Conservation (phyloP, 1,140 invertebrate genomes). For the Eurosta solidaginis region DNA sequence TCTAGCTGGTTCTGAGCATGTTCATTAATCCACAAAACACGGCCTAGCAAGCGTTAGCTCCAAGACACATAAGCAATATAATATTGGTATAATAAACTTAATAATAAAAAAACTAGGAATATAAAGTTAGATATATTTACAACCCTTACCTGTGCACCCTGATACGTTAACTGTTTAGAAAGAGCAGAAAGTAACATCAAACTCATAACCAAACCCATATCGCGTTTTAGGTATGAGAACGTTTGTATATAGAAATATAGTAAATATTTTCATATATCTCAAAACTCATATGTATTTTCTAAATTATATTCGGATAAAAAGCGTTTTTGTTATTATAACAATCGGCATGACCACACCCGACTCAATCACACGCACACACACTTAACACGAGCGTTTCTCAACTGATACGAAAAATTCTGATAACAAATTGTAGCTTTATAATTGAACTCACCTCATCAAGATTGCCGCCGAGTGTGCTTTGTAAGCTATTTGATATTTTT, state of each 20-base stretch:
- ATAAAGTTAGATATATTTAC: not conserved
- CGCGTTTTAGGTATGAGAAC: not conserved
- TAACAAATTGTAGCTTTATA: not conserved
- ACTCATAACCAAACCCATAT: slow-evolving; percentile 7
- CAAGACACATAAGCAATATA: too few species aligned
- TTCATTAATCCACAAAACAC: too few species aligned
- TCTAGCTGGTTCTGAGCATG: too few species aligned
- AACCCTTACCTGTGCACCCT: not conserved
- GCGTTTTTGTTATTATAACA: not conserved
- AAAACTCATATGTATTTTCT: too few species aligned
- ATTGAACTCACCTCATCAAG: slow-evolving; percentile 16
- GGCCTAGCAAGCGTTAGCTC: too few species aligned
- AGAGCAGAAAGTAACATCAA: not conserved
- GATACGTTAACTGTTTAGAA: not conserved
- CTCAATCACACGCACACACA: not conserved
- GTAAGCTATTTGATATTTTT: slow-evolving; percentile 10
- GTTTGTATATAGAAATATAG: too few species aligned
- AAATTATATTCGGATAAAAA: not conserved
- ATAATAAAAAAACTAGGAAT: not conserved
- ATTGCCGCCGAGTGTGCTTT: not conserved
- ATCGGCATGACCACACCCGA: not conserved
- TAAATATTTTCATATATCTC: too few species aligned
- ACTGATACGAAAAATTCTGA: not conserved
- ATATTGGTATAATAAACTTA: not conserved
- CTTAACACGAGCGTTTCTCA: not conserved